phyloP scores from a whole-genome alignment of 2,888 invertebrate species.

The Conomelus anceps region DNA sequence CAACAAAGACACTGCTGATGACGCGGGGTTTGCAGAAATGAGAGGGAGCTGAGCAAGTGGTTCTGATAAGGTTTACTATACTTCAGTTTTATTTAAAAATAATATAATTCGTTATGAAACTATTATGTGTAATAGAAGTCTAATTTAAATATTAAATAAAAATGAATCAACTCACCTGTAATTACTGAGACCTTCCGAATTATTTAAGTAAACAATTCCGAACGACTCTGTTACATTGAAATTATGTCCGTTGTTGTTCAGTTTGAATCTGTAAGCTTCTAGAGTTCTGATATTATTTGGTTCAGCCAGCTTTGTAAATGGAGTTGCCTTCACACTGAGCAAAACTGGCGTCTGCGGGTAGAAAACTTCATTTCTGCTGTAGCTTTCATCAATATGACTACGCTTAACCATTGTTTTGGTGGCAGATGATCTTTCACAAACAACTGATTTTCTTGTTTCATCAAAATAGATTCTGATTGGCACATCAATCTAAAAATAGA shows the following conservation, averaged over 20 bases:
- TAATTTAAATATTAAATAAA: neutral
- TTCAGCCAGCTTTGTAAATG: constrained; percentile 21
- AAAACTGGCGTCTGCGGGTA: neutral
- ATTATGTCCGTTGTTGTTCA: constrained; percentile 10
- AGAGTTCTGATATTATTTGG: neutral
- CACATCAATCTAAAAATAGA: neutral
- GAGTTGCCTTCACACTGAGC: constrained; percentile 9
- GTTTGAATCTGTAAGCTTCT: neutral
- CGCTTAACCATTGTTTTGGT: neutral
- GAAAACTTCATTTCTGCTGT: neutral
- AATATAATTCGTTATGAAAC: no score
- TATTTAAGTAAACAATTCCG: constrained; percentile 28
- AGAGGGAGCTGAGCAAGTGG: no score
- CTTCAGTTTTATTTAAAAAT: no score
- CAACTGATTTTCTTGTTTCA: neutral
- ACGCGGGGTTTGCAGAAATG: no score
- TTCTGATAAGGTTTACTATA: no score
- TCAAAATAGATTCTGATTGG: neutral
- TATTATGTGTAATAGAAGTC: no score
- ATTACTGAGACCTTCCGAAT: constrained; percentile 6
- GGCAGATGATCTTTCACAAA: neutral
- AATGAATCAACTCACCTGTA: neutral
- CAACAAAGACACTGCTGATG: no score
- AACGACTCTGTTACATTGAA: constrained; percentile 24
- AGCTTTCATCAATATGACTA: neutral